phyloP scores from a whole-genome alignment of 2,888 invertebrate genomes.

The Clanis bilineata region DNA sequence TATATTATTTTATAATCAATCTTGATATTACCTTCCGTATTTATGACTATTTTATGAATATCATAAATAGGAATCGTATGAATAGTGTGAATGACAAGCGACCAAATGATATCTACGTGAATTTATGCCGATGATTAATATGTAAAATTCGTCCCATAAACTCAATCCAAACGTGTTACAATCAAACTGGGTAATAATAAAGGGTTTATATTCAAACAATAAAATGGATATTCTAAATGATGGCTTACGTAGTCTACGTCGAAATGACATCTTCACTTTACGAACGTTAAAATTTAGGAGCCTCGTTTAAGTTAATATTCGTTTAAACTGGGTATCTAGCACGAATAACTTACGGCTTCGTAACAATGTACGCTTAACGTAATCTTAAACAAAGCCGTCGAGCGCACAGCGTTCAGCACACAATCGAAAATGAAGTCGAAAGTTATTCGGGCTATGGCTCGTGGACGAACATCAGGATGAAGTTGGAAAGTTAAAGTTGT shows the following conservation, averaged over 20 bases:
- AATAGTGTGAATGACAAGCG: not conserved
- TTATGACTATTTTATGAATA: not conserved
- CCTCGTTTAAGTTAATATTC: conserved; percentile 63
- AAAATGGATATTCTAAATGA: conserved; percentile 71
- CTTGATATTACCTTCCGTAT: not conserved
- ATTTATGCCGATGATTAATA: conserved; percentile 35
- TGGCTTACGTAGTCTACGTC: conserved; percentile 64
- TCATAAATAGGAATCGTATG: not conserved
- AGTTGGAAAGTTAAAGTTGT: no score
- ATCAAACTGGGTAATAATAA: conserved; percentile 66
- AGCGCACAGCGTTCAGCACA: no score
- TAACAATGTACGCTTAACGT: no score
- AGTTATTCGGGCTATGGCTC: no score
- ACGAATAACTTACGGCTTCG: not conserved
- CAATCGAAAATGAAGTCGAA: no score
- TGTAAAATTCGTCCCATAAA: conserved; percentile 54
- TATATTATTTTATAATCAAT: no score
- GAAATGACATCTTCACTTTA: conserved; percentile 70
- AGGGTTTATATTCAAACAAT: conserved; percentile 74
- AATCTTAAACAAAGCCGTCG: no score
- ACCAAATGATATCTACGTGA: conserved; percentile 17
- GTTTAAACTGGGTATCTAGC: conserved; percentile 36
- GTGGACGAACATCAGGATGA: no score
- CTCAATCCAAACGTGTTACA: conserved; percentile 58
- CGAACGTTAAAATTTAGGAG: conserved; percentile 66